These are phyloP conservation scores for Atta colombica DNA, from an alignment of 1,140 invertebrate genomes.

Conservation along the genomic window DNA sequence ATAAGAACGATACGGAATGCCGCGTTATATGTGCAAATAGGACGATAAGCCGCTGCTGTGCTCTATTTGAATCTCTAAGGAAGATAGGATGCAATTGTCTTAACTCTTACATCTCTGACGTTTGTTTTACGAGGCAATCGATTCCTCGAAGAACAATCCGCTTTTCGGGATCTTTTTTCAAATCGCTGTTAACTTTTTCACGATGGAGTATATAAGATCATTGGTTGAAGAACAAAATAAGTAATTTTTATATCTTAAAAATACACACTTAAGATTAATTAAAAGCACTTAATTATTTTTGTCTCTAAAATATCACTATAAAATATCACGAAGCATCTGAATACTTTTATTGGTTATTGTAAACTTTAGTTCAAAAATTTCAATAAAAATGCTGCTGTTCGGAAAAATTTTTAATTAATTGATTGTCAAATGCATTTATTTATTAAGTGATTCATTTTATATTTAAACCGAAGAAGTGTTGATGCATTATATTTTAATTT, in stretches of 20 bases:
- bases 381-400: no score
- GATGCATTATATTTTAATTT: no score
- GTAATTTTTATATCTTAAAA: background rate
- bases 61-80: constrained; percentile 41
- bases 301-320: background rate
- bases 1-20: constrained; percentile 70
- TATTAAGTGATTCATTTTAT: no score
- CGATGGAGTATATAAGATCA: background rate
- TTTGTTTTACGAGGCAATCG: constrained; percentile 21
- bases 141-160: background rate
- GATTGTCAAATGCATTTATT: no score
- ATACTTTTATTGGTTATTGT: background rate
- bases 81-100: constrained; percentile 6
- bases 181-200: background rate
- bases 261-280: background rate
- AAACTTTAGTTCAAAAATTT: background rate
- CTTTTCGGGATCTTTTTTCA: background rate
- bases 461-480: no score
- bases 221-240: background rate
- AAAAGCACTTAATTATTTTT: background rate
- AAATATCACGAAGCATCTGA: background rate
- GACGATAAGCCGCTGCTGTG: constrained; percentile 67
- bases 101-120: background rate
- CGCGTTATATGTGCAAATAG: constrained; percentile 69
- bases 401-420: no score